Base-by-base conservation (phyloP, 2,888 invertebrate species). In the Temnothorax rugatulus region DNA sequence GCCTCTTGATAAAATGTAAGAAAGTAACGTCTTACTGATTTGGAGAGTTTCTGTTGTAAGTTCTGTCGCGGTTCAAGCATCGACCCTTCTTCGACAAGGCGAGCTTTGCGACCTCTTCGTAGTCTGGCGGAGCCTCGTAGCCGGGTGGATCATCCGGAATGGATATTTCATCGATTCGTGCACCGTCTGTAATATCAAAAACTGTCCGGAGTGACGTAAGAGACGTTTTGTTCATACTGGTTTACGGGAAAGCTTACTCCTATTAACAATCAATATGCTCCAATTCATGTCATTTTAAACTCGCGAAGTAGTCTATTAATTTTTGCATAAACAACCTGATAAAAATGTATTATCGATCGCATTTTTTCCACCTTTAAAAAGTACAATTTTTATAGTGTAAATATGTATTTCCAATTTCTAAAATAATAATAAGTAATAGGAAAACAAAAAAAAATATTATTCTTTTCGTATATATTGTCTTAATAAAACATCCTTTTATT, bases 81-180 rank as follows among this genome's bases (percentile, higher is more conserved):
- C 86, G 91, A 13, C 89, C 84, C 66, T 91, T 94, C 82, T 92
- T 92, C 29, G 96, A 95, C 93, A 95, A 94, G 18, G 95, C 95
- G 66, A 96, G 92, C 91, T 96, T 96, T 47, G 96, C 96, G n/a
- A 97, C 96, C 84, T 97, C 97, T 83, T 97, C 96, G 91, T 97
- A 97, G 85, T 97, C 96, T 0, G 97, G 97, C 0, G 97, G 97
- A 0, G 97, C 96, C 92, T 97, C 97, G 93, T 97, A 97, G 68
- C 95, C 95, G 0, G 97, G 97, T 13, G 96, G 96, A 52, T 97
- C 97, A 84, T 97, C 97, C 59, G 95, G 94, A 0, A 95, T 92
- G 2, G 94, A 92, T 68, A 95, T 96, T 93, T 95, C 94, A 92
- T 95, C 94, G 93, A 95, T 94, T 92, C 95, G 93, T 90, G 95